Conservation (phyloP, 2,113 vertebrate species). For the Nyctibius bracteatus region DNA sequence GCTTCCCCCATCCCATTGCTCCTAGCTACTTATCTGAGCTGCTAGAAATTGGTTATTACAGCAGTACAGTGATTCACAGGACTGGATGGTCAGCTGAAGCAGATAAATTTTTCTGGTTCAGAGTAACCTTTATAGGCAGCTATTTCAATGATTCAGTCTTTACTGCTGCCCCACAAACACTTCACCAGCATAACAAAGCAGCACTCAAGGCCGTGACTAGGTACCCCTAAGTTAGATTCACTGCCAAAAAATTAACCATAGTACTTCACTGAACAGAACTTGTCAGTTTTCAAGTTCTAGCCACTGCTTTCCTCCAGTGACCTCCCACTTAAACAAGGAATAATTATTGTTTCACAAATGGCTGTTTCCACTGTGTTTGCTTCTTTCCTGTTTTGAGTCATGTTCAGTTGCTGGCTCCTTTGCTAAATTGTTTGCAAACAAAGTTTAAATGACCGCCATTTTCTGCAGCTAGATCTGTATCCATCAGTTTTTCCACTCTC, state of each 20-base stretch:
- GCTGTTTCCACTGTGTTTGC: not conserved
- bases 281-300: not conserved
- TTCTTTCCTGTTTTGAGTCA: not conserved
- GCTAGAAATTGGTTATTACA: not conserved
- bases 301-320: not conserved
- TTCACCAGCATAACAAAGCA: not conserved
- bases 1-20: not conserved
- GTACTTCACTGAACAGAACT: not conserved
- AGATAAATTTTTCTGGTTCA: not conserved
- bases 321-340: not conserved
- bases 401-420: not conserved
- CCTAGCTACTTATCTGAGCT: not conserved
- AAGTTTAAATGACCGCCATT: not conserved
- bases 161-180: not conserved
- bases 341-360: not conserved
- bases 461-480: not conserved
- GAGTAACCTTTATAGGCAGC: not conserved
- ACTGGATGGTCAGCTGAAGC: not conserved
- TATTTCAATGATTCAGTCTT: not conserved
- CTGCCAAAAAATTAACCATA: not conserved
- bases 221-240: not conserved
- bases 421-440: not conserved
- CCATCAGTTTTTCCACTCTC: not conserved
- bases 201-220: not conserved
- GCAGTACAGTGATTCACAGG: not conserved